These are phyloP conservation scores for Cercopithecus mona DNA, from an alignment of 2,113 vertebrate genomes.

Conservation along the genomic window DNA sequence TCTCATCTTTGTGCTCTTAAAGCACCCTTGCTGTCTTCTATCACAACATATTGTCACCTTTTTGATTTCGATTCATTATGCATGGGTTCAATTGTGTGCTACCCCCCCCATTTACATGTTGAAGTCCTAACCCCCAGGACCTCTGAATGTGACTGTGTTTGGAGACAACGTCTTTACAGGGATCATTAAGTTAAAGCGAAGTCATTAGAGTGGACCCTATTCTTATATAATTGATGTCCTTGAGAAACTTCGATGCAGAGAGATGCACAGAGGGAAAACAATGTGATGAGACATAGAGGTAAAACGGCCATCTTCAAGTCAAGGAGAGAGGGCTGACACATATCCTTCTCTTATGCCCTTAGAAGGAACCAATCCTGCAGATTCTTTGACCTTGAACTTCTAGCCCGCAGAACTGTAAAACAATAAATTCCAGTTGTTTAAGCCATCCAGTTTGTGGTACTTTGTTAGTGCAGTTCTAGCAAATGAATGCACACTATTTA, in stretches of 20 bases:
- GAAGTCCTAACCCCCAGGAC: background rate
- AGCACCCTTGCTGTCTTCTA: background rate
- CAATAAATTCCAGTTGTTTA: background rate
- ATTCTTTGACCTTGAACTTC: background rate
- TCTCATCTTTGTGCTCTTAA: background rate
- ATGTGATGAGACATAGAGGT: background rate
- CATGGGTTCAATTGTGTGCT: background rate
- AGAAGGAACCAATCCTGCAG: background rate
- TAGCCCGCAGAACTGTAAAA: background rate
- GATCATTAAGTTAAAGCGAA: background rate
- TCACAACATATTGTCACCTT: background rate
- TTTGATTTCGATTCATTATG: background rate
- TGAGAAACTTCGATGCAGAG: too few relatives aligned
- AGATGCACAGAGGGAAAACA: accelerated
- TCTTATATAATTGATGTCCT: background rate
- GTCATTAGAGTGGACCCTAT: background rate
- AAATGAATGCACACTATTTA: background rate
- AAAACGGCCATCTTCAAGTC: background rate
- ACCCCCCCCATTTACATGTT: background rate
- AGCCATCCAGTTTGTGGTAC: background rate
- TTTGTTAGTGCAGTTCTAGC: background rate
- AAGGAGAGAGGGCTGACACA: background rate
- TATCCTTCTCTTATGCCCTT: background rate
- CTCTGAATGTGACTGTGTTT: background rate
- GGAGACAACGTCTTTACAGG: background rate